Evolutionary conservation across 2,113 vertebrate species (phyloP).

Genomic region (Saccopteryx leptura): DNA sequence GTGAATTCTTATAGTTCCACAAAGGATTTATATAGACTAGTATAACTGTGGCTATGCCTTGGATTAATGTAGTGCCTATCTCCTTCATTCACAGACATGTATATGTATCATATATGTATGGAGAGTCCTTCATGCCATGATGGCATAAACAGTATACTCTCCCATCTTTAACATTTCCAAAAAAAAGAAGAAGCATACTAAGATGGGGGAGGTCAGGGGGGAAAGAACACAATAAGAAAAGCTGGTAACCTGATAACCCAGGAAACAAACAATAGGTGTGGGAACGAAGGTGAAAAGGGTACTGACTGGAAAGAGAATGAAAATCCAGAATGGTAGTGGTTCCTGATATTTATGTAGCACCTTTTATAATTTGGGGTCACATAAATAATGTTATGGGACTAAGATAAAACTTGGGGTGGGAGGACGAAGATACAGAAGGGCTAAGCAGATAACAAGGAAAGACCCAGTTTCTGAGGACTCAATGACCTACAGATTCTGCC

Average conservation of each 20-base stretch:
- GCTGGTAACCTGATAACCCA: not conserved
- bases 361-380: not conserved
- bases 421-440: not conserved
- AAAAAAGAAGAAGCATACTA: not conserved
- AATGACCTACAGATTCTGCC: not conserved
- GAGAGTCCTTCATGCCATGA: not conserved
- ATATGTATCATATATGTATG: not conserved
- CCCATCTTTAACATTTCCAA: not conserved
- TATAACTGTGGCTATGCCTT: not conserved
- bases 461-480: not conserved
- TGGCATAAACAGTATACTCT: not conserved
- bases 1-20: not conserved
- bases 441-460: constrained; percentile 28
- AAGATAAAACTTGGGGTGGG: not conserved
- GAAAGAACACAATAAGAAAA: not conserved
- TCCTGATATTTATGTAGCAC: not conserved
- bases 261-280: not conserved
- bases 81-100: not conserved
- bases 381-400: constrained; percentile 17
- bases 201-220: not conserved
- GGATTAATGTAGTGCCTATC: not conserved
- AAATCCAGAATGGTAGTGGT: constrained; percentile 22
- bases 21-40: not conserved
- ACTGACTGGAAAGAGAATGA: not conserved
- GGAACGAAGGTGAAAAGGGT: not conserved